These are phyloP conservation scores for Drosophila meridiana DNA, from an alignment of 2,888 invertebrate species.

Conservation along the genomic window DNA sequence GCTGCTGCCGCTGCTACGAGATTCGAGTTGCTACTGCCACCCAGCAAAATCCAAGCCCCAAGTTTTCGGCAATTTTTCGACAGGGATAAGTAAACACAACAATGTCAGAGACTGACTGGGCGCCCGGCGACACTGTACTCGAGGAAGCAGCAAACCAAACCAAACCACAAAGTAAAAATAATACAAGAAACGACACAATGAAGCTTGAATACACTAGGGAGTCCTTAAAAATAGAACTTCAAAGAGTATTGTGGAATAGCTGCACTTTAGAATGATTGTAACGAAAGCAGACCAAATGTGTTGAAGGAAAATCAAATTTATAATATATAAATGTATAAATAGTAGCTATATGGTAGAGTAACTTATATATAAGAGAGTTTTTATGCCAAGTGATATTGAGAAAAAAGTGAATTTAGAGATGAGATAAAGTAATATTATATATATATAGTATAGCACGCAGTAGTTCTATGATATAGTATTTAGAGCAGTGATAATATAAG, in stretches of 20 bases:
- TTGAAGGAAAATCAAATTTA: neutral
- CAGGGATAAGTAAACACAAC: slow-evolving; percentile 76
- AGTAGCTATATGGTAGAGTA: neutral
- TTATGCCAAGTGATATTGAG: no score
- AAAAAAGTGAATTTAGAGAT: no score
- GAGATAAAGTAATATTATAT: no score
- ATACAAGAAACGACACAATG: neutral
- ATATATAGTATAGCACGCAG: no score
- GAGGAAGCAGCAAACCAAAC: slow-evolving; percentile 45
- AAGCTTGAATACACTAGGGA: slow-evolving; percentile 12
- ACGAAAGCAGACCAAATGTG: no score
- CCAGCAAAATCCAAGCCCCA: slow-evolving; percentile 39
- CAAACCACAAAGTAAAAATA: slow-evolving; percentile 60
- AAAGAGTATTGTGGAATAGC: neutral
- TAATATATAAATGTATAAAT: neutral
- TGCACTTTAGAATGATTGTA: neutral
- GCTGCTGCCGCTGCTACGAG: slow-evolving; percentile 17
- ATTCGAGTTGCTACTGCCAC: neutral
- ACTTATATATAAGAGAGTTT: neutral
- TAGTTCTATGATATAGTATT: no score
- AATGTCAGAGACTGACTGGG: slow-evolving; percentile 48
- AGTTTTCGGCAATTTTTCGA: slow-evolving; percentile 73
- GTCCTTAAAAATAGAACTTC: neutral
- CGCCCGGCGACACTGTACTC: slow-evolving; percentile 12
- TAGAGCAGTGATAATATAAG: no score